Percentiles rank a stretch among this genome's conserved stretches.
phyloP scores from a whole-genome alignment of 2,888 invertebrate genomes.

The Amphipyra berbera region DNA sequence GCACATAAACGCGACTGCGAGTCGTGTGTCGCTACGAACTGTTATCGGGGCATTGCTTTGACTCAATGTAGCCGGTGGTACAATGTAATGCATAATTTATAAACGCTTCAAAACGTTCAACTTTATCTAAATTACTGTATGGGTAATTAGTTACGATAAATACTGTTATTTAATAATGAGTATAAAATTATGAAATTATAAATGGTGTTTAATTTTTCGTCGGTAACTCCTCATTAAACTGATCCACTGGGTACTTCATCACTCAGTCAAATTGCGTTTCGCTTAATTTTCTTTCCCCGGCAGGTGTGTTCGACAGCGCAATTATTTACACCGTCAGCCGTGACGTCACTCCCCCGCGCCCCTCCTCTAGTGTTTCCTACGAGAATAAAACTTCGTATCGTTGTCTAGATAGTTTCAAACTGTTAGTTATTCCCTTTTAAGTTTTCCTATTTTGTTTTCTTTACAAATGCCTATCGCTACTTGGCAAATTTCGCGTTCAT shows the following conservation, averaged over 20 bases:
- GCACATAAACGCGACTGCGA: slow-evolving; percentile 77
- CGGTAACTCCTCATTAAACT: slow-evolving; percentile 87
- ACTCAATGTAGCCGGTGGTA: slow-evolving; percentile 58
- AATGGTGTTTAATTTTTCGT: slow-evolving; percentile 80
- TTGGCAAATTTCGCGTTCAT: slow-evolving; percentile 62
- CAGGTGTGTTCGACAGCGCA: slow-evolving; percentile 90
- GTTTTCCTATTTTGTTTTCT: slow-evolving; percentile 71
- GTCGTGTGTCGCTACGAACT: slow-evolving; percentile 72
- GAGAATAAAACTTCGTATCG: slow-evolving; percentile 76
- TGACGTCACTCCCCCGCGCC: slow-evolving; percentile 79
- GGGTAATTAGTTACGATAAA: slow-evolving; percentile 71
- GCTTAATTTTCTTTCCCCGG: slow-evolving; percentile 89
- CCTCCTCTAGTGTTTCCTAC: slow-evolving; percentile 68
- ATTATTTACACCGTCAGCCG: slow-evolving; percentile 88
- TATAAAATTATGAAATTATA: slow-evolving; percentile 54
- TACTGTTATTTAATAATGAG: slow-evolving; percentile 72
- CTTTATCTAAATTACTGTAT: slow-evolving; percentile 64
- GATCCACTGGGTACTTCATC: slow-evolving; percentile 88
- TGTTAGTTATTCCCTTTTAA: slow-evolving; percentile 73
- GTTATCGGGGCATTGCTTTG: slow-evolving; percentile 69
- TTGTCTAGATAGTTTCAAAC: slow-evolving; percentile 81
- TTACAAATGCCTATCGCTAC: slow-evolving; percentile 65
- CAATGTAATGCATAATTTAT: slow-evolving; percentile 46
- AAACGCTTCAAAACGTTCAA: slow-evolving; percentile 53
- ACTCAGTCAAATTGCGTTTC: slow-evolving; percentile 90